A percentile compares a stretch with the other conserved stretches of the same genome.
Evolutionary conservation across 2,888 invertebrate species (phyloP).

Genomic region (Resseliella maxima): DNA sequence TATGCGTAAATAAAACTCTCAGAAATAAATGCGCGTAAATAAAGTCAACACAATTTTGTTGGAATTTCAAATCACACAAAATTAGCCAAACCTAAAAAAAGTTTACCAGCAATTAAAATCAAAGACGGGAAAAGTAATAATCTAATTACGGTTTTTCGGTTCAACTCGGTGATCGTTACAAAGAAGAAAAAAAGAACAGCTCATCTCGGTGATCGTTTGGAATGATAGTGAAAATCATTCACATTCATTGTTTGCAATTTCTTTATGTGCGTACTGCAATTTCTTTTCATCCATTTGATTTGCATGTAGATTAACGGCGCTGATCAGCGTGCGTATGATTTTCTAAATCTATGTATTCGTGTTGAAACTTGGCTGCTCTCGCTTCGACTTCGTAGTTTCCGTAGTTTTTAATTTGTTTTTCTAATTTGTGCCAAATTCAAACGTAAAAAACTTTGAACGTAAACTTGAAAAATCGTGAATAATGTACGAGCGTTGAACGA

Average conservation of each 20-base stretch:
- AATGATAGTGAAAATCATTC: slow-evolving; percentile 38
- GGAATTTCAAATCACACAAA: too few species aligned
- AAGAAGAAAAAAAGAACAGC: neutral
- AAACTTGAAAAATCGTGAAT: neutral
- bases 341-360: neutral
- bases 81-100: too few species aligned
- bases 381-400: neutral
- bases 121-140: neutral
- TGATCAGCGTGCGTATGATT: neutral
- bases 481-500: neutral
- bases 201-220: neutral
- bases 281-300: neutral
- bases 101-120: too few species aligned
- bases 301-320: neutral
- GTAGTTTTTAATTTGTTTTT: neutral
- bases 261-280: neutral
- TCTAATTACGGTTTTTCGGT: neutral
- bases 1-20: neutral
- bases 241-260: slow-evolving; percentile 35
- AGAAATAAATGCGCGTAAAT: neutral
- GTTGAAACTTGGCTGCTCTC: slow-evolving; percentile 4
- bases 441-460: neutral
- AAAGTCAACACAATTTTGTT: neutral
- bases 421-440: neutral
- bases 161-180: neutral